Conservation (phyloP, 2,888 invertebrate species). For the Fragum whitleyi region DNA sequence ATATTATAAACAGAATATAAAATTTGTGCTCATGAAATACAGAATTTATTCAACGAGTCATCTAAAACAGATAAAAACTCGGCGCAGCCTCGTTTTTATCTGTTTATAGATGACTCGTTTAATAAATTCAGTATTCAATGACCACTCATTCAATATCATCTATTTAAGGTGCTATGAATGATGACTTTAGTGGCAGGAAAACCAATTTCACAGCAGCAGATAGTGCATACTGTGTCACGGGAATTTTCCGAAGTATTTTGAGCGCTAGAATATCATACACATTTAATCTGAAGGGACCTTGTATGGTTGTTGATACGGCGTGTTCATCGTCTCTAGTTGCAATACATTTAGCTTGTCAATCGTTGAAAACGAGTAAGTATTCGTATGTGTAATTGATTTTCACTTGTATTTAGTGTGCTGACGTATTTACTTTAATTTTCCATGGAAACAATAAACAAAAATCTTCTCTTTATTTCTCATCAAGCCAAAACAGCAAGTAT, state of each 20-base stretch:
- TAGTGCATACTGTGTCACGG: conserved; percentile 67
- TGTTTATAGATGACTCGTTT: too few species aligned
- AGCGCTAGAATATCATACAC: conserved; percentile 72
- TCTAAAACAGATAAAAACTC: too few species aligned
- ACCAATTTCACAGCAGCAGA: conserved; percentile 7
- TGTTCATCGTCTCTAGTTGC: conserved; percentile 73
- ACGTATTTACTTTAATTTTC: too few species aligned
- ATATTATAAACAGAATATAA: too few species aligned
- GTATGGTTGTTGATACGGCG: conserved; percentile 74
- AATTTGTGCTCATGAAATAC: too few species aligned
- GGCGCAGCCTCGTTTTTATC: too few species aligned
- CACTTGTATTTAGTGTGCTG: too few species aligned
- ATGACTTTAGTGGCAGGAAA: conserved; percentile 50
- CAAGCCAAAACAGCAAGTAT: too few species aligned
- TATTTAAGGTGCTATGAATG: conserved; percentile 65
- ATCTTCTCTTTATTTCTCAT: too few species aligned
- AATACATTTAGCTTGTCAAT: conserved; percentile 74
- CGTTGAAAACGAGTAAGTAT: conserved; percentile 28
- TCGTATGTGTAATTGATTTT: background rate
- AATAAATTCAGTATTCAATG: too few species aligned
- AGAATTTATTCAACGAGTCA: too few species aligned
- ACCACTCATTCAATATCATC: background rate
- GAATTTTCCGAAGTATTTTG: conserved; percentile 65
- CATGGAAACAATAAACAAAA: too few species aligned
- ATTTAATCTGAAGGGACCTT: conserved; percentile 73